A percentile compares a stretch with the other conserved stretches of the same genome.
Conservation (phyloP, 1,140 invertebrate species). For the Physella acuta region DNA sequence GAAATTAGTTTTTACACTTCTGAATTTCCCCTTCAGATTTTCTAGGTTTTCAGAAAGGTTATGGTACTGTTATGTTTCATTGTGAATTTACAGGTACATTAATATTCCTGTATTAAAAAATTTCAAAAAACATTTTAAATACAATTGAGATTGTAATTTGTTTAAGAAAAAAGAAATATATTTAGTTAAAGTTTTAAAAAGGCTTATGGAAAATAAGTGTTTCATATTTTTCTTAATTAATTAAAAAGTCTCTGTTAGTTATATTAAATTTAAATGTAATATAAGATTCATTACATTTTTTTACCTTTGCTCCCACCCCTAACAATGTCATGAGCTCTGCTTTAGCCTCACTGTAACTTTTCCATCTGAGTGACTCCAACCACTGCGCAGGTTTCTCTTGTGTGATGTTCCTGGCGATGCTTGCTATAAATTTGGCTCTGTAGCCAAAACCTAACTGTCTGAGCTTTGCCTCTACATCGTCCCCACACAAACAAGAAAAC, state of each 20-base stretch:
- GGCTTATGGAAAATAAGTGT: background rate
- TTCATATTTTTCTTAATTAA: background rate
- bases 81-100: too few species aligned
- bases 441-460: conserved; percentile 85
- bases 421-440: conserved; percentile 66
- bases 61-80: too few species aligned
- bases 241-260: background rate
- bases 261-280: background rate
- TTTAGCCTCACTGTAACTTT: conserved; percentile 73
- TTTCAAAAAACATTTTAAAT: too few species aligned
- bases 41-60: too few species aligned
- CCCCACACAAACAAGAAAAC: conserved; percentile 67
- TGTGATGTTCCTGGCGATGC: conserved; percentile 41
- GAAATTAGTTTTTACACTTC: too few species aligned
- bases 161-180: background rate
- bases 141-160: too few species aligned
- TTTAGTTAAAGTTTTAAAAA: background rate
- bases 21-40: too few species aligned
- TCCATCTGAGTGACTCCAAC: conserved; percentile 70
- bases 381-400: conserved; percentile 71
- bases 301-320: conserved; percentile 86
- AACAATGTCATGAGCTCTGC: conserved; percentile 73
- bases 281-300: too few species aligned
- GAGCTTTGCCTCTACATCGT: conserved; percentile 65
- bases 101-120: too few species aligned